A percentile compares a stretch with the other conserved stretches of the same genome.
Evolutionary conservation across 2,113 vertebrate species (phyloP).

Genomic region (Mola mola): DNA sequence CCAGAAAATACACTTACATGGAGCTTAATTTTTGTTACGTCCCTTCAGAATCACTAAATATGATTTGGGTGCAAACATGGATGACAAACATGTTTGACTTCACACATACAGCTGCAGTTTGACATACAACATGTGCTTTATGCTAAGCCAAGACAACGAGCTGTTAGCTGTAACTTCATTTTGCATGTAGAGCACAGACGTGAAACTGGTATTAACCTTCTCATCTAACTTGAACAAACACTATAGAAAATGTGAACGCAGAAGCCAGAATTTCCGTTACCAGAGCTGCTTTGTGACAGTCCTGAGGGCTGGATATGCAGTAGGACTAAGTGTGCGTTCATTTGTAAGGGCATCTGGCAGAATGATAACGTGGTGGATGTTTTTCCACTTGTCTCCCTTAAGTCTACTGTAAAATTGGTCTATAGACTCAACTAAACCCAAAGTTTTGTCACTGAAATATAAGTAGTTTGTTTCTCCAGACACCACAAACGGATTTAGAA

Average conservation of each 20-base stretch:
- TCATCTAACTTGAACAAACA: background rate
- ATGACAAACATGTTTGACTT: no score
- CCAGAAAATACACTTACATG: no score
- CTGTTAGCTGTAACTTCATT: background rate
- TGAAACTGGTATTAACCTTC: background rate
- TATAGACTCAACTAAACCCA: conserved; percentile 14
- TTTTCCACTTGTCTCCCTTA: background rate
- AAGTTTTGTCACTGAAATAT: conserved; percentile 9
- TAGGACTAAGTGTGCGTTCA: background rate
- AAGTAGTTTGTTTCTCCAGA: conserved; percentile 21
- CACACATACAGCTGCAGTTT: no score
- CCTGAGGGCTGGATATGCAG: background rate
- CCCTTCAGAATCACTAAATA: no score
- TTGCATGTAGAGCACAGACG: no score
- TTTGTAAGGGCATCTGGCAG: background rate
- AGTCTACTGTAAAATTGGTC: background rate
- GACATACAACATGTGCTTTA: no score
- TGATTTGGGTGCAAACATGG: no score
- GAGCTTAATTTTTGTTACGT: no score
- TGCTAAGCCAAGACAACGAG: background rate
- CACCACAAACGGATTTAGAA: conserved; percentile 12
- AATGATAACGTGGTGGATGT: background rate
- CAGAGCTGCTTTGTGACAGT: background rate
- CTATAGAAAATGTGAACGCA: no score
- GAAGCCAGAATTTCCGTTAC: background rate